These are phyloP conservation scores for Oligia strigilis DNA, from an alignment of 2,888 invertebrate genomes.

Conservation along the genomic window DNA sequence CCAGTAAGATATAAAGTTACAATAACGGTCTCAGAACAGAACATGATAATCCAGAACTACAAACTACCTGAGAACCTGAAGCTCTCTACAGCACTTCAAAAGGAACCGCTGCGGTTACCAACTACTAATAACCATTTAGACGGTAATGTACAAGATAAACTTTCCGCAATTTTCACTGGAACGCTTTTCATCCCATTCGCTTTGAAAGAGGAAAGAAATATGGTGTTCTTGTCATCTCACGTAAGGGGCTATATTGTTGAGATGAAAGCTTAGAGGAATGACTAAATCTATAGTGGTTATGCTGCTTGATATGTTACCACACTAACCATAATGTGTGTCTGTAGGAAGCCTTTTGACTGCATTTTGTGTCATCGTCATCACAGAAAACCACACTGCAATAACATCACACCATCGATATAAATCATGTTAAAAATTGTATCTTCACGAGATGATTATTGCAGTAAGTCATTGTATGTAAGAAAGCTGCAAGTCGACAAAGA, in stretches of 20 bases:
- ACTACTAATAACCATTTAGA: constrained; percentile 50
- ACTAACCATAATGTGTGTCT: neutral
- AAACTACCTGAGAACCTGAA: constrained; percentile 45
- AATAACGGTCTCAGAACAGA: constrained; percentile 22
- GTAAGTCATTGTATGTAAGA: neutral
- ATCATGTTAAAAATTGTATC: neutral
- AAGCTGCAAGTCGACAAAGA: neutral
- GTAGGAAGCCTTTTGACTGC: neutral
- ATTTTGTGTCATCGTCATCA: neutral
- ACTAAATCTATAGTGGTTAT: neutral
- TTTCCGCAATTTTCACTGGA: constrained; percentile 22
- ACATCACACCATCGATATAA: neutral
- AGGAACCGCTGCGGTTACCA: constrained; percentile 42
- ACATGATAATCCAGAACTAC: constrained; percentile 46
- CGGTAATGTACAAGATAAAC: constrained; percentile 32
- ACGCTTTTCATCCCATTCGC: constrained; percentile 12
- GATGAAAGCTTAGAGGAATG: neutral
- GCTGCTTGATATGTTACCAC: neutral
- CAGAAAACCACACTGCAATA: neutral
- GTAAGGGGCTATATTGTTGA: neutral
- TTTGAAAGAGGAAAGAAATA: constrained; percentile 19
- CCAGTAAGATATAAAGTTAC: neutral
- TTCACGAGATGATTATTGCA: neutral
- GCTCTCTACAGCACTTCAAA: constrained; percentile 38
- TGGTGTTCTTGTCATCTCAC: neutral